phyloP scores from a whole-genome alignment of 2,888 invertebrate species.

The Megaustenia siamemsis region DNA sequence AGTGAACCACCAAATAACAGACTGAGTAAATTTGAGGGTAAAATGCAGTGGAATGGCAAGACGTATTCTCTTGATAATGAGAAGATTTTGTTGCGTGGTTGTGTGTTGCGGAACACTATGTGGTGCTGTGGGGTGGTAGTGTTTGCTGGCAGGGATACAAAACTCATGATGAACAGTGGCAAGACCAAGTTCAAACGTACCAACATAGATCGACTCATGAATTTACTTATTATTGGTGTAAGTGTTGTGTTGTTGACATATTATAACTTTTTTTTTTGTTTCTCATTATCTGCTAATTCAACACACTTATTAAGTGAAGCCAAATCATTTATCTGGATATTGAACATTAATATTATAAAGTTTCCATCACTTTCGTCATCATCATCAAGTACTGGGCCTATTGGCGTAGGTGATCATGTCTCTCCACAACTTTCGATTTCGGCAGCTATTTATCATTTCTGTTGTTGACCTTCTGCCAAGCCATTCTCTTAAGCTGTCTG shows the following conservation, averaged over 20 bases:
- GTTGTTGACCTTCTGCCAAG: too few species aligned
- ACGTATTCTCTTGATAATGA: conserved; percentile 95
- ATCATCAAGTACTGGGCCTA: too few species aligned
- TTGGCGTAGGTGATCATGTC: too few species aligned
- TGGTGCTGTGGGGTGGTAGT: conserved; percentile 86
- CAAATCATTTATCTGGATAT: too few species aligned
- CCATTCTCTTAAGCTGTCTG: too few species aligned
- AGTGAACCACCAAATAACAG: conserved; percentile 99
- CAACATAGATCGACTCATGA: conserved; percentile 98
- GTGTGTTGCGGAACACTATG: conserved; percentile 89
- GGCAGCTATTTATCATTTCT: too few species aligned
- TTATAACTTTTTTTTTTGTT: too few species aligned
- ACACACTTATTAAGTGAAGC: too few species aligned
- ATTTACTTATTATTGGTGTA: conserved; percentile 98
- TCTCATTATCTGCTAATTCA: too few species aligned
- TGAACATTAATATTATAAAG: too few species aligned
- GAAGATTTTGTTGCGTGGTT: conserved; percentile 96
- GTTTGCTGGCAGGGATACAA: conserved; percentile 99
- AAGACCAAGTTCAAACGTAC: conserved; percentile 99
- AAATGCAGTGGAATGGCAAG: conserved; percentile 84
- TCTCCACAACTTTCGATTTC: too few species aligned
- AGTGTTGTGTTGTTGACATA: conserved; percentile 78
- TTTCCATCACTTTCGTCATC: too few species aligned
- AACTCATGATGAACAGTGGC: conserved; percentile 99
- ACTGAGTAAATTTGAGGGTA: conserved; percentile 98